phyloP scores from a whole-genome alignment of 2,888 invertebrate species.

The Druceiella hillmani region DNA sequence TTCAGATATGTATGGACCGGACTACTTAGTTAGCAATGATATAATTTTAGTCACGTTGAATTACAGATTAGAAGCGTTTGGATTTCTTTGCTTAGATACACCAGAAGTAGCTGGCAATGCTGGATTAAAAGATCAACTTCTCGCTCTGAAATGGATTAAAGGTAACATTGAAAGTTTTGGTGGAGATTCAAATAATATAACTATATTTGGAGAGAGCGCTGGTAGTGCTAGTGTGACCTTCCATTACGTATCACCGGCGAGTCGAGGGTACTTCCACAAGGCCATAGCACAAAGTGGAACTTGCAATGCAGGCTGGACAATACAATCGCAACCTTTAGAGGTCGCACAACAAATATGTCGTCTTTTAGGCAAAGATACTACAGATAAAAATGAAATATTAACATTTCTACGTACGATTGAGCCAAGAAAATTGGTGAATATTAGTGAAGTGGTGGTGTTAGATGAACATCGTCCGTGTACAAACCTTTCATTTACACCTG shows the following conservation, averaged over 20 bases:
- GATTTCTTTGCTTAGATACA: conserved; percentile 4
- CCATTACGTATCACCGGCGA: neutral
- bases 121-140: conserved; percentile 2
- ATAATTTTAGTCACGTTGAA: conserved; percentile 3
- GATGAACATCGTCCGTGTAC: too few species aligned
- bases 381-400: too few species aligned
- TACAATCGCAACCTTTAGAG: too few species aligned
- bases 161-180: conserved; percentile 3
- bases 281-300: conserved; percentile 4
- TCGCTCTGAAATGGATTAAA: conserved; percentile 5
- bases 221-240: neutral
- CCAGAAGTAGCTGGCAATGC: conserved; percentile 4
- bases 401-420: too few species aligned
- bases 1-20: conserved; percentile 1
- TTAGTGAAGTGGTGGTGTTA: too few species aligned
- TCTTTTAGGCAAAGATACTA: too few species aligned
- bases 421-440: too few species aligned
- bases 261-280: neutral
- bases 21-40: neutral
- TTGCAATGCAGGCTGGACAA: conserved; percentile 1
- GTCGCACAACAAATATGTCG: too few species aligned
- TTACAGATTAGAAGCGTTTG: conserved; percentile 4
- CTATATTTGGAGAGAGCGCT: conserved; percentile 5
- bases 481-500: too few species aligned
- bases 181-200: conserved; percentile 5